Evolutionary conservation across 2,113 vertebrate species (phyloP).

Genomic region (Oryzias celebensis): DNA sequence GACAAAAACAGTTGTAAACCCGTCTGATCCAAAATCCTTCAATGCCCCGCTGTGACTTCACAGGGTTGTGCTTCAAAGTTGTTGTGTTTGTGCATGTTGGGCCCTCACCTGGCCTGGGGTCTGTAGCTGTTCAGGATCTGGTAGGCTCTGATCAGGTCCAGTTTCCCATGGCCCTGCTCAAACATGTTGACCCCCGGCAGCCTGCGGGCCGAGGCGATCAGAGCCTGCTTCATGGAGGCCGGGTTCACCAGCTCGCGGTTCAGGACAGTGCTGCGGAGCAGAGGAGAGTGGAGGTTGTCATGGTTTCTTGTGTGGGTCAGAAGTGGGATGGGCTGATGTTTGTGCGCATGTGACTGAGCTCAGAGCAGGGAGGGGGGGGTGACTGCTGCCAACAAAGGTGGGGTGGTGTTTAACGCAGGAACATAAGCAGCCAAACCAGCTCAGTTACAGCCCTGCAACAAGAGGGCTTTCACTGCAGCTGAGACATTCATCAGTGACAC

Average conservation of each 20-base stretch:
- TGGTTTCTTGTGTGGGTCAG: no score
- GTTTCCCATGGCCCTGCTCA: slow-evolving; percentile 96
- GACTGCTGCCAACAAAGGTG: slow-evolving; percentile 21
- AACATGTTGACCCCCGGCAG: slow-evolving; percentile 99
- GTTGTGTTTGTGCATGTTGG: not conserved
- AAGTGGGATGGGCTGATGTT: not conserved
- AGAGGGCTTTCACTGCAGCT: slow-evolving; percentile 11
- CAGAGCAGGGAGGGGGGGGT: slow-evolving; percentile 9
- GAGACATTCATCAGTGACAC: slow-evolving; percentile 8
- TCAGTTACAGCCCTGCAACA: slow-evolving; percentile 26
- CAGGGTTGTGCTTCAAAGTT: not conserved
- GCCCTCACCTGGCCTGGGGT: slow-evolving; percentile 90
- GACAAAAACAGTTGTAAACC: no score
- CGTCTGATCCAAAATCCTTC: no score
- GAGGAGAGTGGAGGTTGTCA: slow-evolving; percentile 7
- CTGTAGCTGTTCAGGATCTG: slow-evolving; percentile 97
- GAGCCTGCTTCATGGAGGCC: slow-evolving; percentile 97
- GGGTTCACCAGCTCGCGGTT: slow-evolving; percentile 95
- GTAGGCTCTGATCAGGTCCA: slow-evolving; percentile 94
- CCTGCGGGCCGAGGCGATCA: slow-evolving; percentile 93
- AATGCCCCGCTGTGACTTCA: not conserved
- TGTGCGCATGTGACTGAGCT: slow-evolving; percentile 2
- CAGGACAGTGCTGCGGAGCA: slow-evolving; percentile 85
- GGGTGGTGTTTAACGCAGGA: slow-evolving; percentile 23
- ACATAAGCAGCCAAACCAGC: slow-evolving; percentile 22